Conservation (phyloP, 2,888 invertebrate genomes). For the Philereme transversata region DNA sequence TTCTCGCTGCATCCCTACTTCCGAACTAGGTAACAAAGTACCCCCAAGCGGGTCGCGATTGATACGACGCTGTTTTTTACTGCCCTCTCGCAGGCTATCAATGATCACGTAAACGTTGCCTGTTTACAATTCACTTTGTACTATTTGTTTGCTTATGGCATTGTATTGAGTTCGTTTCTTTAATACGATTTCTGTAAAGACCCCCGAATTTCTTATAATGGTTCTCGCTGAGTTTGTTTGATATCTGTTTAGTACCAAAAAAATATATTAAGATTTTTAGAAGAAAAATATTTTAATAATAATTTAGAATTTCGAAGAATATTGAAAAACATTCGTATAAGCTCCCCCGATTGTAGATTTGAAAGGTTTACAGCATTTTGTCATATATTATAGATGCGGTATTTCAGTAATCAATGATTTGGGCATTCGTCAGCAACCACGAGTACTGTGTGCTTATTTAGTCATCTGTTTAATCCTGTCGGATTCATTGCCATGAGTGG, state of each 20-base stretch:
- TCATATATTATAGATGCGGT: too few relatives aligned
- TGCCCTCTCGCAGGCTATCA: slow-evolving; percentile 10
- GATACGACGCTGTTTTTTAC: slow-evolving; percentile 19
- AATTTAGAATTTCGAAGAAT: too few relatives aligned
- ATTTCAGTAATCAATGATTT: neutral
- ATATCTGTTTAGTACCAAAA: too few relatives aligned
- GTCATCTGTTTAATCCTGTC: slow-evolving; percentile 29
- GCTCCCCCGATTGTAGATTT: too few relatives aligned
- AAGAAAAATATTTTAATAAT: too few relatives aligned
- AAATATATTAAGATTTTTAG: too few relatives aligned
- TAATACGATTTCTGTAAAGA: neutral
- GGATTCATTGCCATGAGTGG: slow-evolving; percentile 28
- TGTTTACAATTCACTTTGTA: slow-evolving; percentile 16
- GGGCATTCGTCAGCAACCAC: slow-evolving; percentile 2
- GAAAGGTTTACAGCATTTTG: too few relatives aligned
- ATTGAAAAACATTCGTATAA: too few relatives aligned
- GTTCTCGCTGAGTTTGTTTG: too few relatives aligned
- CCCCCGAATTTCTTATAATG: too few relatives aligned
- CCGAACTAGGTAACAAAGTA: slow-evolving; percentile 2
- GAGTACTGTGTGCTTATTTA: slow-evolving; percentile 4
- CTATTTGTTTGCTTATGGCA: slow-evolving; percentile 15
- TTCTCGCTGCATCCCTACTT: slow-evolving; percentile 2
- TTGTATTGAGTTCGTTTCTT: slow-evolving; percentile 1
- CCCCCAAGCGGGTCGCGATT: slow-evolving; percentile 5
- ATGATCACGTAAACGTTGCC: slow-evolving; percentile 18